These are phyloP conservation scores for Acheta domesticus DNA, from an alignment of 2,888 invertebrate species.

Conservation along the genomic window DNA sequence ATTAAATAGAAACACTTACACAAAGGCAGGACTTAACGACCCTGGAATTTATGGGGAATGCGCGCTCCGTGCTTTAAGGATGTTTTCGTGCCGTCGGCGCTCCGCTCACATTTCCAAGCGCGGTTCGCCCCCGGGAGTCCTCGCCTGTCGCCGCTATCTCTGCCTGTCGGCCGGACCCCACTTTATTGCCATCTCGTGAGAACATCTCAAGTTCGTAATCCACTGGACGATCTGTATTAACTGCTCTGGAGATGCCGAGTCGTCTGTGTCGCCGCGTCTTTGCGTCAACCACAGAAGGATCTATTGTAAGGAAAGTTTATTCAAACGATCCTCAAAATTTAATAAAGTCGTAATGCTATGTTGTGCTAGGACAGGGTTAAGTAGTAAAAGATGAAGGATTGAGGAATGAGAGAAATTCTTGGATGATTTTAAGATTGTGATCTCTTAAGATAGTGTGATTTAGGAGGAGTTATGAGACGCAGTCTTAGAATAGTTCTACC, in stretches of 20 bases:
- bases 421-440: no score
- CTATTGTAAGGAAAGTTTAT: no score
- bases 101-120: background rate
- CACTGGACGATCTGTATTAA: background rate
- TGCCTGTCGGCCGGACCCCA: background rate
- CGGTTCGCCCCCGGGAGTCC: background rate
- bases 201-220: background rate
- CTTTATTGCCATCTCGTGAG: background rate
- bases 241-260: background rate
- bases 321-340: background rate
- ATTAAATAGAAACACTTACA: slow-evolving; percentile 10
- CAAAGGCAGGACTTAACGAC: slow-evolving; percentile 5
- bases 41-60: background rate
- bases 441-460: no score
- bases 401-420: no score
- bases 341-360: background rate
- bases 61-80: background rate
- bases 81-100: background rate
- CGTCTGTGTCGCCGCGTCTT: background rate
- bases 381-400: no score
- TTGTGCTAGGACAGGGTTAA: no score
- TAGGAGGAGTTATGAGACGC: no score
- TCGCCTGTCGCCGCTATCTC: background rate
- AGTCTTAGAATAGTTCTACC: no score
- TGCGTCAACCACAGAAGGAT: no score